phyloP scores from a whole-genome alignment of 2,888 invertebrate species.

The Mycalesis mineus region DNA sequence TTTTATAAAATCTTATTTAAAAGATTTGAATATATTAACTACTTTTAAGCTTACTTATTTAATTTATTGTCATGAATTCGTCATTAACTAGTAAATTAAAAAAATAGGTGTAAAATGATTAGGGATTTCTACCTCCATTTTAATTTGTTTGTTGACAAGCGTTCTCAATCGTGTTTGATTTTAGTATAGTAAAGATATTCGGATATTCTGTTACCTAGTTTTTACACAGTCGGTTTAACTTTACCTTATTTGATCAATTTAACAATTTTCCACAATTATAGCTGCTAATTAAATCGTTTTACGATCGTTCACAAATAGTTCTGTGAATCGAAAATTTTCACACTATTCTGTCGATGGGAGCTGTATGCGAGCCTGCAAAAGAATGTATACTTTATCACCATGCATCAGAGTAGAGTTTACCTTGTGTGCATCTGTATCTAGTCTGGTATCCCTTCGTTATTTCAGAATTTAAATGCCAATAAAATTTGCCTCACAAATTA shows the following conservation, averaged over 20 bases:
- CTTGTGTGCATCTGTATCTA: background rate
- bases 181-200: too few species aligned
- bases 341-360: conserved; percentile 19
- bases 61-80: too few species aligned
- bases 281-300: conserved; percentile 20
- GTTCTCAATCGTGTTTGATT: too few species aligned
- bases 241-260: background rate
- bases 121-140: too few species aligned
- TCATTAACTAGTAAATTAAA: too few species aligned
- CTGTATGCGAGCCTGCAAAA: background rate
- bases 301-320: conserved; percentile 19
- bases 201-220: too few species aligned
- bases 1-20: too few species aligned
- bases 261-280: background rate
- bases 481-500: conserved; percentile 28
- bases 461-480: conserved; percentile 27
- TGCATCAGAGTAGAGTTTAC: background rate
- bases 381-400: background rate
- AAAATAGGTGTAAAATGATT: too few species aligned
- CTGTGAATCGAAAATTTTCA: conserved; percentile 21
- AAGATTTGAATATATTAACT: too few species aligned
- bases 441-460: conserved; percentile 16
- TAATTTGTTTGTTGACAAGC: too few species aligned
- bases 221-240: too few species aligned
- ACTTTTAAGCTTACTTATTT: too few species aligned